Evolutionary conservation across 2,113 vertebrate species (phyloP).

Genomic region (Orycteropus afer): DNA sequence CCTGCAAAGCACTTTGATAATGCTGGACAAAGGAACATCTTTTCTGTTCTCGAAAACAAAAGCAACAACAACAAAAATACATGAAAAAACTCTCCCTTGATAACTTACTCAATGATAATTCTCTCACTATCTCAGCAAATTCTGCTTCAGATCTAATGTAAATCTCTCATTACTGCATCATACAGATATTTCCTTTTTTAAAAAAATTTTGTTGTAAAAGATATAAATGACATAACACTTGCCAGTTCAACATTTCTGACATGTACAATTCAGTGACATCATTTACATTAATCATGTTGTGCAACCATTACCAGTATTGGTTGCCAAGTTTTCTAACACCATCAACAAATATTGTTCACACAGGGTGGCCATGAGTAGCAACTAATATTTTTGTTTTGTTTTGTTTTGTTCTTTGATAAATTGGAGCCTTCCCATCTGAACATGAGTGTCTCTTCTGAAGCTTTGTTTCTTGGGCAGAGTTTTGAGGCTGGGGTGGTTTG

Average conservation of each 20-base stretch:
- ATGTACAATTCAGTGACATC: background rate
- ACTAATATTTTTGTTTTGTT: background rate
- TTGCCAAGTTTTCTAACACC: background rate
- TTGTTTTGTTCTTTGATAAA: background rate
- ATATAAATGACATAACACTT: background rate
- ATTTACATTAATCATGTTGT: background rate
- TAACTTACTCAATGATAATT: background rate
- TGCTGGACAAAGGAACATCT: background rate
- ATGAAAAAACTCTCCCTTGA: background rate
- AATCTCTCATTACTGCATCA: background rate
- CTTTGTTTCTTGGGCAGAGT: background rate
- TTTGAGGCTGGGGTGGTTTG: background rate
- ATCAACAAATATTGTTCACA: background rate
- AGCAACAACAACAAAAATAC: background rate
- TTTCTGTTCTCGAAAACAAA: conserved; percentile 18
- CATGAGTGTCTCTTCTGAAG: background rate
- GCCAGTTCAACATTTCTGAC: background rate
- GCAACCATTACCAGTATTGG: background rate
- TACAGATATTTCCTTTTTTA: background rate
- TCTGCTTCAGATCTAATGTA: background rate
- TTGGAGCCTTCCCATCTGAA: background rate
- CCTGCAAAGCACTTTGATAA: background rate
- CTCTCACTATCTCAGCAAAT: background rate
- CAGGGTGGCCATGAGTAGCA: background rate
- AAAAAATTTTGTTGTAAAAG: background rate